These are phyloP conservation scores for Ameiurus melas DNA, from an alignment of 2,113 vertebrate species.

Conservation along the genomic window DNA sequence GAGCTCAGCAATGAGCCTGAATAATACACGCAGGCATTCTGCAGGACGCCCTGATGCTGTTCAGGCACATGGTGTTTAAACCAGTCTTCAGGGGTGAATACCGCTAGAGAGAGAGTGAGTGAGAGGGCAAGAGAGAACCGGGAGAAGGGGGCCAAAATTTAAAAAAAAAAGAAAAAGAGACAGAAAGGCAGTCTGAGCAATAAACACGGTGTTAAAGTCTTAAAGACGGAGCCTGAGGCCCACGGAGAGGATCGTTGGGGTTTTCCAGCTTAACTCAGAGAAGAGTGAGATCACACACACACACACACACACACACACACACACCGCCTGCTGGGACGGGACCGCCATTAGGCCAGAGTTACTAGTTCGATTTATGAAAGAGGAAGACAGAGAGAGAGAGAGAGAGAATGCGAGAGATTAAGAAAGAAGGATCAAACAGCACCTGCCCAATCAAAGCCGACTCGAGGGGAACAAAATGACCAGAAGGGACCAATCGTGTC, in stretches of 20 bases:
- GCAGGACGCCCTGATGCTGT: neutral
- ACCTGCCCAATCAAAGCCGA: neutral
- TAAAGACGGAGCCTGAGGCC: neutral
- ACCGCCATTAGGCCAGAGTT: neutral
- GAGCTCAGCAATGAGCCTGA: constrained; percentile 15
- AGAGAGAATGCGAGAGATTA: neutral
- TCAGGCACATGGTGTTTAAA: neutral
- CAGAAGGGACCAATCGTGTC: neutral
- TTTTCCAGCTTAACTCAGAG: neutral
- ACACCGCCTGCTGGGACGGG: neutral
- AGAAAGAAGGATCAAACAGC: neutral
- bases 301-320: neutral
- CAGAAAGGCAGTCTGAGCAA: neutral
- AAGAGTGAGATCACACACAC: neutral
- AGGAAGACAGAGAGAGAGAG: neutral
- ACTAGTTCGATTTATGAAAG: neutral
- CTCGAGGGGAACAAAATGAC: neutral
- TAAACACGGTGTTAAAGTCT: neutral
- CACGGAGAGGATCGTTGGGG: neutral
- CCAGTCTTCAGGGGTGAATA: neutral
- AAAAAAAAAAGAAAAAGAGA: no score
- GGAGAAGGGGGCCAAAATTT: no score
- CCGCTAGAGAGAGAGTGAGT: neutral
- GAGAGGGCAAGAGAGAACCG: neutral
- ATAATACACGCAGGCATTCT: constrained; percentile 13